Percentiles rank a stretch among this genome's conserved stretches.
Evolutionary conservation across 2,888 invertebrate species (phyloP).

Genomic region (Apocheima hispidaria): DNA sequence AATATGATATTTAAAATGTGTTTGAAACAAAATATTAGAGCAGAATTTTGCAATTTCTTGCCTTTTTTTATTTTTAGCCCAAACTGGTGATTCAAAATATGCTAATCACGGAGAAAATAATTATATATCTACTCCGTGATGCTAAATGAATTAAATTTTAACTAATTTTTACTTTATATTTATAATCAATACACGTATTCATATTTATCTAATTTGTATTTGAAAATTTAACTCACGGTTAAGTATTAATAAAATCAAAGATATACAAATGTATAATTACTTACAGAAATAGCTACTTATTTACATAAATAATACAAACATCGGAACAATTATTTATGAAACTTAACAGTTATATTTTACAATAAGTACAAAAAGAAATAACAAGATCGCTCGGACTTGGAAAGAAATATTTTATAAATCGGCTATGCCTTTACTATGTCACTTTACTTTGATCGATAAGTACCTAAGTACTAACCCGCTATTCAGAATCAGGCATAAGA

Average conservation of each 20-base stretch:
- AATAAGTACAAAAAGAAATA: conserved; percentile 77
- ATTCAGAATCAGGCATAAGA: not conserved
- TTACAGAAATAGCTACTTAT: conserved; percentile 74
- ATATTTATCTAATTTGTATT: conserved; percentile 67
- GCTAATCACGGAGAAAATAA: not conserved
- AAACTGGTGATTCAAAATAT: conserved; percentile 6
- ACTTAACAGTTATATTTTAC: conserved; percentile 78
- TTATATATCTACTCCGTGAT: not conserved
- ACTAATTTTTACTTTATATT: conserved; percentile 60
- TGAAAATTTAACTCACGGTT: conserved; percentile 52
- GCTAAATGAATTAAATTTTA: conserved; percentile 74
- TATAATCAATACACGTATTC: conserved; percentile 63
- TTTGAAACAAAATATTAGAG: not conserved
- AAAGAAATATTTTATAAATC: conserved; percentile 12
- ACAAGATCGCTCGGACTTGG: conserved; percentile 55
- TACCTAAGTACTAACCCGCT: not conserved
- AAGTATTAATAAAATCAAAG: conserved; percentile 25
- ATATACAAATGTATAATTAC: conserved; percentile 70
- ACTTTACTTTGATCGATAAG: conserved; percentile 26
- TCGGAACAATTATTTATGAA: conserved; percentile 79
- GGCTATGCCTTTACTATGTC: conserved; percentile 33
- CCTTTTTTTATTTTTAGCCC: not conserved
- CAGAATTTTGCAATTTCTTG: not conserved
- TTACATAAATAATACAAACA: conserved; percentile 84
- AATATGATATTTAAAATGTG: not conserved